Percentiles rank a stretch among this genome's conserved stretches.
These are phyloP conservation scores for Grantiella picta DNA, from an alignment of 2,113 vertebrate genomes.

Conservation along the genomic window DNA sequence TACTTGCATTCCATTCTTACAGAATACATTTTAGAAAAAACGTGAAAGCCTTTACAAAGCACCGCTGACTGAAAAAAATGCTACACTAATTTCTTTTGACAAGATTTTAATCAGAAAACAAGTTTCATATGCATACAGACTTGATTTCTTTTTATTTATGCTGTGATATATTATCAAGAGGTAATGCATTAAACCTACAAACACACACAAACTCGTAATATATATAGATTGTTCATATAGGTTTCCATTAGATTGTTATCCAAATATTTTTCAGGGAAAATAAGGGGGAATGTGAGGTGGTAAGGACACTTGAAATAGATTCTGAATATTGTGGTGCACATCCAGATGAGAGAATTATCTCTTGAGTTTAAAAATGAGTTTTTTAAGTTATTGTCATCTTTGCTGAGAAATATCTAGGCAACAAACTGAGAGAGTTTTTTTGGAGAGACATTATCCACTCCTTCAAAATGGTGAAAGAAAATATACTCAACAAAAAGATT, in stretches of 20 bases:
- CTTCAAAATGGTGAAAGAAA: background rate
- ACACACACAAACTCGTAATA: background rate
- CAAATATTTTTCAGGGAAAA: background rate
- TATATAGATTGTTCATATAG: background rate
- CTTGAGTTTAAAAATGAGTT: background rate
- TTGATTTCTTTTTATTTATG: background rate
- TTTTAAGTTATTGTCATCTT: background rate
- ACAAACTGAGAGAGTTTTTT: background rate
- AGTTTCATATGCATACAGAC: background rate
- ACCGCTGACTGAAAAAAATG: background rate
- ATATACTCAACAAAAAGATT: background rate
- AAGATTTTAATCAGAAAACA: background rate
- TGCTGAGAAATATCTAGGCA: background rate
- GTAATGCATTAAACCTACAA: background rate
- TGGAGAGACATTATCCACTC: fast-evolving
- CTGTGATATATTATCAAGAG: background rate
- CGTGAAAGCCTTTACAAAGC: background rate
- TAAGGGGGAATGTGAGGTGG: background rate
- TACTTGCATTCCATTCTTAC: background rate
- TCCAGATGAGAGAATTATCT: background rate
- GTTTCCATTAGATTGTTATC: background rate
- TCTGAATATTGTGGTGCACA: background rate
- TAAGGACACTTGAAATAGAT: background rate
- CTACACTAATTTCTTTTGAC: background rate
- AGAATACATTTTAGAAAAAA: background rate